phyloP scores from a whole-genome alignment of 2,797 vertebrate species.

The Enteromius argenteus region DNA sequence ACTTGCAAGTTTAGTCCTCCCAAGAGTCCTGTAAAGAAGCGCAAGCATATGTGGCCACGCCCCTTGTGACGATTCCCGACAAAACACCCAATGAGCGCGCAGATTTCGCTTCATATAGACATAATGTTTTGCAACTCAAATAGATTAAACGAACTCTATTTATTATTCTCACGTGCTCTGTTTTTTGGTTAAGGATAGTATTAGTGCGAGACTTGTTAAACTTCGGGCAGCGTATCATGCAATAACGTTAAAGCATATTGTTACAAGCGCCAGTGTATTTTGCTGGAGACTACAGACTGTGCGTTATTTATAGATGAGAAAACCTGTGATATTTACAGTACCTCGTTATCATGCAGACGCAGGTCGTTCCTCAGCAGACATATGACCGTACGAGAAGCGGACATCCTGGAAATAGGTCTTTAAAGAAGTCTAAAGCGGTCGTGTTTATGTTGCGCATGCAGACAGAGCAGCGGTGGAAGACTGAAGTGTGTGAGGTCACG shows the following conservation, averaged over 20 bases:
- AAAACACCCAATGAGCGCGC: conserved; percentile 13
- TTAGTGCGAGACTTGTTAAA: background rate
- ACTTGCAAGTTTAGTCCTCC: background rate
- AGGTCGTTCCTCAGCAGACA: conserved; percentile 80
- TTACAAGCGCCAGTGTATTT: background rate
- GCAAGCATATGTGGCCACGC: background rate
- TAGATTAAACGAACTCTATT: background rate
- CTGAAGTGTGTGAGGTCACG: background rate
- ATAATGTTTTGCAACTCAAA: background rate
- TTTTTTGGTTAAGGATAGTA: background rate
- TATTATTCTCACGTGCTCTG: background rate
- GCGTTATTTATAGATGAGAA: no score
- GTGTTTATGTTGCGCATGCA: background rate
- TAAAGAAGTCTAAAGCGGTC: background rate
- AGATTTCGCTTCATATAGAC: background rate
- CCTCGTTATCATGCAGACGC: conserved; percentile 82
- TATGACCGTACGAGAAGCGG: conserved; percentile 69
- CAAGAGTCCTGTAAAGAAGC: background rate
- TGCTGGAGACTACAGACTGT: background rate
- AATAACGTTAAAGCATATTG: background rate
- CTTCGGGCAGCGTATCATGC: no score
- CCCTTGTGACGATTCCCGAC: background rate
- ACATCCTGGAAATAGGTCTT: conserved; percentile 61
- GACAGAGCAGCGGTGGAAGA: background rate
- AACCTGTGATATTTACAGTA: conserved; percentile 54